Conservation (phyloP, 1,140 invertebrate species). For the Melitaea cinxia region DNA sequence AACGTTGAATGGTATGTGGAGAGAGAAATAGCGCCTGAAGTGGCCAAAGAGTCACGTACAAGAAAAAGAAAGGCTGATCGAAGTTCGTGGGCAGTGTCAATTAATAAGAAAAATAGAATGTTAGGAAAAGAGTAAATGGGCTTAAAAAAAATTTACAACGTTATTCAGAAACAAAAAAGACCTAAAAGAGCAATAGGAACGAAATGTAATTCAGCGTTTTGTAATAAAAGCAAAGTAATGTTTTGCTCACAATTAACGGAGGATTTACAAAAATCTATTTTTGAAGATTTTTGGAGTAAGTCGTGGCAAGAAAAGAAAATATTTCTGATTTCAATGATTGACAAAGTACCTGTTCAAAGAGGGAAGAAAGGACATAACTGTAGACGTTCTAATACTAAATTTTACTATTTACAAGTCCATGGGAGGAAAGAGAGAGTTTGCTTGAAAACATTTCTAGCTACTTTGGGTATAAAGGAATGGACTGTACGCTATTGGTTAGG, state of each 20-base stretch:
- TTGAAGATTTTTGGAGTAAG: constrained; percentile 11
- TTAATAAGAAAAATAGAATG: constrained; percentile 6
- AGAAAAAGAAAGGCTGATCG: constrained; percentile 10
- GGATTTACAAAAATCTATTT: constrained; percentile 10
- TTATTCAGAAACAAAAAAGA: too few species aligned
- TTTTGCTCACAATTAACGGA: background rate
- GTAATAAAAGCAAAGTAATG: too few species aligned
- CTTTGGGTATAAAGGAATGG: constrained; percentile 6
- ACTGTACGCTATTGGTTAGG: too few species aligned
- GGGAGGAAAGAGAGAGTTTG: too few species aligned
- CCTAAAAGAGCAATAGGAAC: too few species aligned
- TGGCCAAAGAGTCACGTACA: constrained; percentile 23
- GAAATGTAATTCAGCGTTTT: too few species aligned
- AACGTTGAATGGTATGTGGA: constrained; percentile 10
- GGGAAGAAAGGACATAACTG: constrained; percentile 2
- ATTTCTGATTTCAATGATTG: constrained; percentile 5
- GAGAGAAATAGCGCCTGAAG: constrained; percentile 3
- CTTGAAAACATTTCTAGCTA: too few species aligned
- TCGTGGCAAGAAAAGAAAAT: constrained; percentile 8
- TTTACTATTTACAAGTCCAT: constrained; percentile 5
- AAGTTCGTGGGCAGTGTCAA: background rate
- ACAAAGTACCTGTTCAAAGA: constrained; percentile 3
- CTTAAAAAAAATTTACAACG: too few species aligned
- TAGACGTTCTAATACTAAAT: constrained; percentile 26
- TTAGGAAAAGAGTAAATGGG: too few species aligned